These are phyloP conservation scores for Horisme vitalbata DNA, from an alignment of 2,888 invertebrate genomes.

Conservation along the genomic window DNA sequence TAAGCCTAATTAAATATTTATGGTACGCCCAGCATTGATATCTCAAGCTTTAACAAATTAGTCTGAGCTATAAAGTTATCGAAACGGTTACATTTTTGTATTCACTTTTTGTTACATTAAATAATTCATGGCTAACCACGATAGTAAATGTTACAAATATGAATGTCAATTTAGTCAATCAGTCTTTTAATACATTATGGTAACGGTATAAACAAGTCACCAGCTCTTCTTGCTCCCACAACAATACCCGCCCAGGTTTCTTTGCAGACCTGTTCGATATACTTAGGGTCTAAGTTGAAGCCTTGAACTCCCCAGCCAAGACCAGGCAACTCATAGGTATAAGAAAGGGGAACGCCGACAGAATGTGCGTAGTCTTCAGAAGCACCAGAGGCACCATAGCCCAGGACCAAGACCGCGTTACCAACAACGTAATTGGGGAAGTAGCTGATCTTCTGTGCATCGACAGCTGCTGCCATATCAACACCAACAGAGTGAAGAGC, in stretches of 20 bases:
- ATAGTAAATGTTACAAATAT: no score
- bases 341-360: conserved; percentile 81
- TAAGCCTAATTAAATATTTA: no score
- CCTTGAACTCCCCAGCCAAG: conserved; percentile 66
- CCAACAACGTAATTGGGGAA: conserved; percentile 79
- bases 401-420: conserved; percentile 72
- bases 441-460: conserved; percentile 45
- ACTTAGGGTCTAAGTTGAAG: conserved; percentile 80
- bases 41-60: no score
- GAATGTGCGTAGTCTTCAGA: conserved; percentile 86
- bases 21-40: no score
- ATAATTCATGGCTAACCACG: no score
- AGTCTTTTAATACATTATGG: conserved; percentile 12
- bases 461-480: conserved; percentile 65
- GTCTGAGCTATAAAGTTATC: no score
- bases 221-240: conserved; percentile 66
- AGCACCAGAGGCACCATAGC: conserved; percentile 84
- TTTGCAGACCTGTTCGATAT: conserved; percentile 79
- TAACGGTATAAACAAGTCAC: conserved; percentile 38
- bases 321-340: conserved; percentile 86
- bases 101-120: no score
- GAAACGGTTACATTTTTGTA: no score
- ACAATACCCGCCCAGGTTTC: conserved; percentile 85
- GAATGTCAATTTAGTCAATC: no score
- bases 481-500: conserved; percentile 70